Base-by-base conservation (phyloP, 2,113 vertebrate species). In the Aleadryas rufinucha region DNA sequence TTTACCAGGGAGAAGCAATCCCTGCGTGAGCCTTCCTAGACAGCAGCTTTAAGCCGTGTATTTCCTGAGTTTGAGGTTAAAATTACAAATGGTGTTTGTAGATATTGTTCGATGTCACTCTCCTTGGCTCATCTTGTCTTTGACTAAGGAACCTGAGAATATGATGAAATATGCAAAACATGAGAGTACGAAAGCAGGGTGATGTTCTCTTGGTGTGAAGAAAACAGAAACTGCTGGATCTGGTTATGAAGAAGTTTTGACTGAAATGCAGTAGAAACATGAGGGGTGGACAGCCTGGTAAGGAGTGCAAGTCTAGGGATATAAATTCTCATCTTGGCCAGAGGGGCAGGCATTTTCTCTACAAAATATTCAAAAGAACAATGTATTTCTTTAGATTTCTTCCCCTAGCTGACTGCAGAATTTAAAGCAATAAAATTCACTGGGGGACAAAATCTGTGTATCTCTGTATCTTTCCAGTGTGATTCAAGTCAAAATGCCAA, bases 31-130 rank as follows among this genome's bases (percentile, higher is more conserved):
- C 37, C 31, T 9, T 42, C 53, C 44, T 26, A 10, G 37, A n/a
- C 19, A 65, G 59, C n/a, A 86, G 11, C 28, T 87, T 76, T 83
- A 53, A 79, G 28, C 13, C 1, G 0, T 5, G 4, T 23, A 9
- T 81, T 91, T 84, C 3, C 20, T 22, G 7, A 75, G 16, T 17
- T 69, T 39, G 63, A 56, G n/a, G 59, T 90, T 72, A 41, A 70
- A 90, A 61, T 33, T 18, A 28, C 6, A 41, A 56, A 31, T 63
- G 1, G 0, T 3, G 2, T 69, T 52, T 53, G 49, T 44, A 69
- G 66, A 15, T 69, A 15, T 2, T 47, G 37, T 84, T 85, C 0
- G 0, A 77, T 56, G 12, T 52, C 56, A 20, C 16, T 56, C 7
- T 56, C 19, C 13, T 35, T 86, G 53, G 35, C n/a, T 82, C 26